A percentile compares a stretch with the other conserved stretches of the same genome.
Conservation (phyloP, 2,113 vertebrate species). For the Noctilio leporinus region DNA sequence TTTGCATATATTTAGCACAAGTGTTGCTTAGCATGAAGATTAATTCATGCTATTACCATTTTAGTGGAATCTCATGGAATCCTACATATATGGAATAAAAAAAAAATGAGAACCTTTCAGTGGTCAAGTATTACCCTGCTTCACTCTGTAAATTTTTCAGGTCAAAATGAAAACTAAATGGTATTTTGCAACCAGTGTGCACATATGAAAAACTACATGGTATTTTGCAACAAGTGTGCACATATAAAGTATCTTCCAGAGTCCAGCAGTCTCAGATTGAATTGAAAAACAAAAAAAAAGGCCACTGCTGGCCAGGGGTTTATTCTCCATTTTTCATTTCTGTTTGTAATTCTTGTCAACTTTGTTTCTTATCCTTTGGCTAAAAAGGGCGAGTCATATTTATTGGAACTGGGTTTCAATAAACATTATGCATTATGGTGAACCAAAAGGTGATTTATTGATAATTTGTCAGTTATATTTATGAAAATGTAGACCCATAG, state of each 20-base stretch:
- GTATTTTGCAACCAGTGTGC: slow-evolving; percentile 34
- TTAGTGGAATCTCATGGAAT: background rate
- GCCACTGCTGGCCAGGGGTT: slow-evolving; percentile 54
- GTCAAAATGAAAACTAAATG: slow-evolving; percentile 49
- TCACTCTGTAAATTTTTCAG: slow-evolving; percentile 25
- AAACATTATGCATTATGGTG: slow-evolving; percentile 84
- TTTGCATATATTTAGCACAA: background rate
- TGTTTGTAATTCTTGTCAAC: slow-evolving; percentile 85
- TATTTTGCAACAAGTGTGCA: slow-evolving; percentile 42
- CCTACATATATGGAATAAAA: background rate
- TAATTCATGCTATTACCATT: background rate
- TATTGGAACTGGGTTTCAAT: slow-evolving; percentile 85
- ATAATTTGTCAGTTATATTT: slow-evolving; percentile 86
- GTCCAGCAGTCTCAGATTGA: slow-evolving; percentile 45
- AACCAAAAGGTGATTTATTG: slow-evolving; percentile 83
- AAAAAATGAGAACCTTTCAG: slow-evolving; percentile 31
- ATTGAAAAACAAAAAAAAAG: slow-evolving; percentile 29
- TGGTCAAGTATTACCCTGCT: slow-evolving; percentile 5
- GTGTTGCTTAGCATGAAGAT: too few relatives aligned
- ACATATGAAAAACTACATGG: slow-evolving; percentile 1
- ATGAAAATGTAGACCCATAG: slow-evolving; percentile 80
- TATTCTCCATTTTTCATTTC: slow-evolving; percentile 79
- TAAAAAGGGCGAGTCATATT: slow-evolving; percentile 83
- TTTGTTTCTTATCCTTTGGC: slow-evolving; percentile 82
- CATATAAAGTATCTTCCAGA: slow-evolving; percentile 25